Conservation (phyloP, 64 coral and sea anemone species). For the Anthopleura sola region DNA sequence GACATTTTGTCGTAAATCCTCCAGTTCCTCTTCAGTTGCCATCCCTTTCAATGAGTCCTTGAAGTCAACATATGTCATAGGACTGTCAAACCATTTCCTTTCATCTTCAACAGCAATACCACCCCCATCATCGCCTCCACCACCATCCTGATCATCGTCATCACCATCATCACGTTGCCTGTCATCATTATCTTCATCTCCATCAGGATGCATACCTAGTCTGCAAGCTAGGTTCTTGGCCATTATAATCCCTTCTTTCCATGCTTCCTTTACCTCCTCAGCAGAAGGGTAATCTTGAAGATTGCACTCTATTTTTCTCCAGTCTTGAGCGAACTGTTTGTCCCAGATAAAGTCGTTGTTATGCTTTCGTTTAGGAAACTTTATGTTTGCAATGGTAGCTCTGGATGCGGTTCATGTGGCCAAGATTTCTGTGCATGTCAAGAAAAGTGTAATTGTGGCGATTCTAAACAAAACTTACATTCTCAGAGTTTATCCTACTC, state of each 20-base stretch:
- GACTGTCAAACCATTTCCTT: constrained; percentile 10
- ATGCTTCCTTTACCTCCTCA: no score
- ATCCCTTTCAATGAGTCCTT: constrained; percentile 39
- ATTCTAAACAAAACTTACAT: no score
- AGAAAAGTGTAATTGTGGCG: no score
- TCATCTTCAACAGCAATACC: constrained; percentile 39
- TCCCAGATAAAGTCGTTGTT: constrained; percentile 44
- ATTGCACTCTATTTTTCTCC: no score
- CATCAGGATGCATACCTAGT: constrained; percentile 40
- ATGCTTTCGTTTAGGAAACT: constrained; percentile 45
- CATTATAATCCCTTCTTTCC: constrained; percentile 48
- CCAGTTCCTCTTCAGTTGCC: constrained; percentile 58
- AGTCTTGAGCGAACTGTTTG: constrained; percentile 20
- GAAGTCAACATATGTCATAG: no score
- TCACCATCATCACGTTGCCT: neutral
- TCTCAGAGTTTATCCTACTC: no score
- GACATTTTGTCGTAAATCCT: constrained; percentile 28
- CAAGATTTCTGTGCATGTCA: no score
- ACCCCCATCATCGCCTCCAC: neutral
- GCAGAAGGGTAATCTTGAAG: no score
- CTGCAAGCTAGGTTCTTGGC: constrained; percentile 20
- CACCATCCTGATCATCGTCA: neutral
- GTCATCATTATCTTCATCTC: neutral
- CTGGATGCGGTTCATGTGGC: constrained; percentile 49
- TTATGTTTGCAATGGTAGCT: constrained; percentile 31